Conservation (phyloP, 2,888 invertebrate species). For the Drosophila nr. perissopoda region DNA sequence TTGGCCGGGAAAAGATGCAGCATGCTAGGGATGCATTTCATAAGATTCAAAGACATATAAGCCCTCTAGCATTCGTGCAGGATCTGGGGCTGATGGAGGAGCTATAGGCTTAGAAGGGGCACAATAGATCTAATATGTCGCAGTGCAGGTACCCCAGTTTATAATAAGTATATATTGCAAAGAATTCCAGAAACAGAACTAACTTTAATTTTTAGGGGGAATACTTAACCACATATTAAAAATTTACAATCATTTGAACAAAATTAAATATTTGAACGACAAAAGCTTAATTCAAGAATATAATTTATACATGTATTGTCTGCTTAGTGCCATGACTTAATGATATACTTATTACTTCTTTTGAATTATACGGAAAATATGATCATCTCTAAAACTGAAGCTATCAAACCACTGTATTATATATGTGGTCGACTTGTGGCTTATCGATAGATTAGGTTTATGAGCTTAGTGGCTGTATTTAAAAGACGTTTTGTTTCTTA, state of each 20-base stretch:
- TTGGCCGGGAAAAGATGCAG: too few species aligned
- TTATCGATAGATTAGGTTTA: slow-evolving; percentile 30
- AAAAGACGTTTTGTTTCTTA: background rate
- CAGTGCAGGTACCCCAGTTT: too few species aligned
- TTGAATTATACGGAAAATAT: background rate
- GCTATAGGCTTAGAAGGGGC: too few species aligned
- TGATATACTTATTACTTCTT: background rate
- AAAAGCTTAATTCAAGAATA: background rate
- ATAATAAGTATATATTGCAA: too few species aligned
- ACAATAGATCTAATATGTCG: too few species aligned
- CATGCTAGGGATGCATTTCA: too few species aligned
- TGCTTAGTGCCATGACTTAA: background rate
- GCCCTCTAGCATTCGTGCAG: too few species aligned
- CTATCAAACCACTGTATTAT: background rate
- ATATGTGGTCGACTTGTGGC: background rate
- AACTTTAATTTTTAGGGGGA: background rate
- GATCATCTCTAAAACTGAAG: background rate
- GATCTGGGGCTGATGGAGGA: too few species aligned
- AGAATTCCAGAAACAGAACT: background rate
- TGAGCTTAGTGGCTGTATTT: slow-evolving; percentile 5
- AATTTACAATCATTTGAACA: background rate
- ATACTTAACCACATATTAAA: background rate
- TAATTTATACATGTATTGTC: background rate
- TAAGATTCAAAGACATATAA: too few species aligned
- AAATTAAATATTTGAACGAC: background rate